Base-by-base conservation (phyloP, 92 coral and sea anemone species). In the Epizoanthus illoricatus region DNA sequence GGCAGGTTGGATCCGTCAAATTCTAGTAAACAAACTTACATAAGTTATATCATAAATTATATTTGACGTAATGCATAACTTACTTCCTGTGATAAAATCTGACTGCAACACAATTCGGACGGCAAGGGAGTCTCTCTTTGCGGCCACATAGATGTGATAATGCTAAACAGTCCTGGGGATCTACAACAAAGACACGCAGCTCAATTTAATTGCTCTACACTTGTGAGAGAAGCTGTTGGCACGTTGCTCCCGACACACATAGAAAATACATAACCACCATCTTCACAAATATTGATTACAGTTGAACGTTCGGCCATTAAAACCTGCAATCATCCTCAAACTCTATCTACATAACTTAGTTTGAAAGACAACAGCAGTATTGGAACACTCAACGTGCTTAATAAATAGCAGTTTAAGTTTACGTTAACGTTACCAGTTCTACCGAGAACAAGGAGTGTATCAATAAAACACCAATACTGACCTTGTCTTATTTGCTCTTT, bases 401-500 rank as follows among this genome's bases (percentile, higher is more conserved):
- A 12, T 19, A 20, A 63, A 5, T 7, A 20, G 8, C 12, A 18
- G 11, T n/a, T 71, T 45, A 42, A 45, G 8, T 5, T 71, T 71
- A 28, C 21, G 47, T 8, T 36, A 45, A 0, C 56, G 13, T 45
- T 10, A 15, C n/a, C 15, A 15, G 63, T 49, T n/a, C 41, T 7
- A 4, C n/a, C 2, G 33, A 73, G 23, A 69, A 13, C 52, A 18
- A 9, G 49, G 5, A n/a, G n/a, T 3, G 40, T 16, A 54, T 15
- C 75, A 19, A 11, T 6, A 1, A 52, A 23, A 5, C 28, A 43
- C 28, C 5, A 13, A 4, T 21, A 78, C 82, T 4, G 24, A 78
- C 82, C 82, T 78, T 78, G 43, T 21, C 17, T 13, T 43, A 57
- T 64, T 64, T 78, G 82, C 41, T 64, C 82, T 63, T 41, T 23